Base-by-base conservation (phyloP, 2,113 vertebrate genomes). In the Peromyscus maniculatus region DNA sequence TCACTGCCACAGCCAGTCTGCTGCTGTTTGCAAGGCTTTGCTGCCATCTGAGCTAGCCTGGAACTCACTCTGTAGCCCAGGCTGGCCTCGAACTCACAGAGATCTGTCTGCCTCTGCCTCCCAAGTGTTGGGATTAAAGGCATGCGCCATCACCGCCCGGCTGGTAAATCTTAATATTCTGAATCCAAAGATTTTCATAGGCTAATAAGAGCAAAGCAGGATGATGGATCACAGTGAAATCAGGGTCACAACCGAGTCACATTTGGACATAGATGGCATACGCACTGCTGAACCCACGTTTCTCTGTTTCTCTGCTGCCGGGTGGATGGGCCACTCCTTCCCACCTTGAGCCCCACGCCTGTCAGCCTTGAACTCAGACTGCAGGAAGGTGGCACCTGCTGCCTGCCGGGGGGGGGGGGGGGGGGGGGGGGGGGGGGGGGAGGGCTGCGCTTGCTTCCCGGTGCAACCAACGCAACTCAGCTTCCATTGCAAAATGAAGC, bases 361-460 rank as follows among this genome's bases (percentile, higher is more conserved):
- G 10, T 28, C n/a, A 52, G 62, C n/a, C 28, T 3, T 17, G 24
- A 46, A 28, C 7, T 5, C 1, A 43, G 52, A 10, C 12, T 13
- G 22, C 52, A 21, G 8, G 36, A n/a, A 15, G 49, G 4, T 15
- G 15, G 36, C 0, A 0, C 39, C 26, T 57, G 9, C 72, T 9
- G 62, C 67, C 6, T 9, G 62, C 67, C 6, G 52, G 7, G n/a
- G n/a, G n/a, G n/a, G n/a, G n/a, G n/a, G n/a, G n/a, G n/a, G n/a
- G n/a, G n/a, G n/a, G n/a, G n/a, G n/a, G n/a, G n/a, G n/a, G n/a
- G n/a, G n/a, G n/a, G n/a, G n/a, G n/a, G n/a, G n/a, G n/a, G n/a
- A n/a, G n/a, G 22, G 49, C 28, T 49, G 28, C 4, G 5, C 33
- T 55, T 72, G 21, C 17, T 62, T 89, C 69, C 52, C 4, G 0